Base-by-base conservation (phyloP, 2,888 invertebrate genomes). In the Trichogramma dendrolimi region DNA sequence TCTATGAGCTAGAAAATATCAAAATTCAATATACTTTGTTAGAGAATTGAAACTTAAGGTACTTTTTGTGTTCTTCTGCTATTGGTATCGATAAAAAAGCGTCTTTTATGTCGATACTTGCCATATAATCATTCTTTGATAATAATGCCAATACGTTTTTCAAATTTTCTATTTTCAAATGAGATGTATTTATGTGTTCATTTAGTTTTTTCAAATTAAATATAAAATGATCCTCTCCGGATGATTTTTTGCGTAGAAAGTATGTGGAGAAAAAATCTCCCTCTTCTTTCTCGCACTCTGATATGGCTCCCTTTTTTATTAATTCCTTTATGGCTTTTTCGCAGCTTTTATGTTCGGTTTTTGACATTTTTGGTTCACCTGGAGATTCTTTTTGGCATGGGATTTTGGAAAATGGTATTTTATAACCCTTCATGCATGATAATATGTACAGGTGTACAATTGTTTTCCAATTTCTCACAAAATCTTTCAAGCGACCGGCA, bases 211-310 rank as follows among this genome's bases (percentile, higher is more conserved):
- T 50, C 7, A 50, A 14, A 14, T 50, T 50, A 50, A 50, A 14
- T n/a, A 50, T 11, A 50, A 50, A 50, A 7, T 3, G 10, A 7
- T 50, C 10, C 14, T 11, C 50, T n/a, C 50, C 50, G 14, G 2
- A 7, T 7, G 50, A 50, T 14, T 50, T 50, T 50, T 8, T 8
- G 10, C 8, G 7, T 14, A 50, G 14, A 11, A 50, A 50, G 14
- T 50, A 50, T n/a, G 50, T n/a, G 14, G 50, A 50, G 7, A 50
- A n/a, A 50, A 50, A 50, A n/a, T 50, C n/a, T 50, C 50, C 14
- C 7, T 50, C 14, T n/a, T n/a, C 50, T 7, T 50, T 50, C 8
- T 7, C 14, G 1, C 10, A n/a, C 14, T 50, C 14, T 10, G 10
- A n/a, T n/a, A 50, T 14, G 14, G 50, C 46, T 10, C 46, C 14